A percentile compares a stretch with the other conserved stretches of the same genome.
phyloP scores from a whole-genome alignment of 2,888 invertebrate species.

The Psylliodes chrysocephalus region DNA sequence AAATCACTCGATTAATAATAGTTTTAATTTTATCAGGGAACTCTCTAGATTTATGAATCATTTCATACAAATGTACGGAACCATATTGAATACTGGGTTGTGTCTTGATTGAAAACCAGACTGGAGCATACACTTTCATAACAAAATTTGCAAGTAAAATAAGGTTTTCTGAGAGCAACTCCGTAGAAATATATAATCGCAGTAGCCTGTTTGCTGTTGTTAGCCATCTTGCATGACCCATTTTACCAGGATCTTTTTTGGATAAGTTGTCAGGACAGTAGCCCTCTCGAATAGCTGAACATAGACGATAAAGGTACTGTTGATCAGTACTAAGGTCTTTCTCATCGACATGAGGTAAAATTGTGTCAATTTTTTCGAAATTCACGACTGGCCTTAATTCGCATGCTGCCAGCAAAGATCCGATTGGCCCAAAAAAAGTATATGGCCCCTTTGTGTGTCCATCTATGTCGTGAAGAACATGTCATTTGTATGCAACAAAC shows the following conservation, averaged over 20 bases:
- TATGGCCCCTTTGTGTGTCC: too few relatives aligned
- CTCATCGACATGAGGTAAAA: too few relatives aligned
- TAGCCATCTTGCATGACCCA: slow-evolving; percentile 1
- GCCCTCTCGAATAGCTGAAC: neutral
- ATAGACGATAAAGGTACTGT: neutral
- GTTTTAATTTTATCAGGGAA: slow-evolving; percentile 1
- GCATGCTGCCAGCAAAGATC: too few relatives aligned
- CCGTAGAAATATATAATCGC: slow-evolving; percentile 1
- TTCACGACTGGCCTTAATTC: too few relatives aligned
- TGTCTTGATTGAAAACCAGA: slow-evolving; percentile 25
- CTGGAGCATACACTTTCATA: slow-evolving; percentile 7
- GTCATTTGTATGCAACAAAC: too few relatives aligned
- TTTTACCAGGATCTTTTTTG: slow-evolving; percentile 10
- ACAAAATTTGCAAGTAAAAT: slow-evolving; percentile 1
- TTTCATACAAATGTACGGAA: slow-evolving; percentile 7
- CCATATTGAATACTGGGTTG: slow-evolving; percentile 6
- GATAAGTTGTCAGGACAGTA: neutral
- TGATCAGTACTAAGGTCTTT: neutral
- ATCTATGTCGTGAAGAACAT: too few relatives aligned
- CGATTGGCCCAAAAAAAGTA: too few relatives aligned
- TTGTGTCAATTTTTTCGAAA: too few relatives aligned
- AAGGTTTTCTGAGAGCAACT: neutral
- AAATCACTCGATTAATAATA: slow-evolving; percentile 1
- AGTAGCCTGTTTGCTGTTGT: neutral
- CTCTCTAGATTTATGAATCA: slow-evolving; percentile 6